Base-by-base conservation (phyloP, 2,113 vertebrate species). In the Bujurquina vittata region DNA sequence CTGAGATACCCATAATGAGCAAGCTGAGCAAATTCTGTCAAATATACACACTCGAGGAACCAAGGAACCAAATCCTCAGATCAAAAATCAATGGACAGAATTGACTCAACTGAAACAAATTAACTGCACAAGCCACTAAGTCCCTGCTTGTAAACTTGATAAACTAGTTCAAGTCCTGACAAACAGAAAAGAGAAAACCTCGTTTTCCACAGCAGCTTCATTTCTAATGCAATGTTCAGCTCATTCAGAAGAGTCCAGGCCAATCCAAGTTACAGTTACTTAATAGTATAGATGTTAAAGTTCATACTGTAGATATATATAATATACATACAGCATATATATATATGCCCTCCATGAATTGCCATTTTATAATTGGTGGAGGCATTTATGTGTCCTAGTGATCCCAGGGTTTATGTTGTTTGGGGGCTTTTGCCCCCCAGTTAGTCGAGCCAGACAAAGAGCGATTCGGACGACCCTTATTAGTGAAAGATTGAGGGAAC, bases 31-130 rank as follows among this genome's bases (percentile, higher is more conserved):
- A 91, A 83, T 86, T 60, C 54, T 94, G 94, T 96, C 90, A 89
- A 77, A 85, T 93, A 82, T 77, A 92, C 94, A 91, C 94, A 95
- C 89, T 77, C 90, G 60, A 62, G 81, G 84, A 77, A 93, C 77
- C 92, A 62, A 58, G 83, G 83, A 75, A 93, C 85, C 46, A 89
- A 87, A 88, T 84, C 76, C 88, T 86, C 26, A 94, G 87, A 95
- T 95, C 67, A 95, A 95, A 97, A 97, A 96, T 96, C 95, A 95
- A 96, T 97, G 84, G 85, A 80, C 94, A 89, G 94, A 96, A 97
- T 88, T 54, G 90, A 95, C 93, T 96, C 84, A 77, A 78, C 84
- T 93, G 91, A 95, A 96, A 89, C 85, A 96, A 95, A 96, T 96
- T 91, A 96, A 94, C 90, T 94, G 86, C 69, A 82, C 72, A 86